Percentiles rank a stretch among this genome's conserved stretches.
These are phyloP conservation scores for Cyclopterus lumpus DNA, from an alignment of 2,797 vertebrate genomes.

Conservation along the genomic window DNA sequence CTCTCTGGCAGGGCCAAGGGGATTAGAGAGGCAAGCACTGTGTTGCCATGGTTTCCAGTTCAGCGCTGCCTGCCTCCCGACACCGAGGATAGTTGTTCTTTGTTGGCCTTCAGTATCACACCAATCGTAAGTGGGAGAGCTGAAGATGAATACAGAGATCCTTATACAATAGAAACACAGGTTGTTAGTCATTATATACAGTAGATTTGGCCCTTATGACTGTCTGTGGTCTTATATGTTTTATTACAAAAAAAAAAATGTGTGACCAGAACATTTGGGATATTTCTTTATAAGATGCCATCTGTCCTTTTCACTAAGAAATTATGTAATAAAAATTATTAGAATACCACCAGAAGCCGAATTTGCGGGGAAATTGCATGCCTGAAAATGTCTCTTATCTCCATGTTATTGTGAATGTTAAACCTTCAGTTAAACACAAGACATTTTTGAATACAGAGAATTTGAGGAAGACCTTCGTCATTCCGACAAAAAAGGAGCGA, in stretches of 20 bases:
- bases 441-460: neutral
- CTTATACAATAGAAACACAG: slow-evolving; percentile 50
- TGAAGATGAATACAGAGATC: slow-evolving; percentile 68
- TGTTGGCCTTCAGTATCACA: slow-evolving; percentile 76
- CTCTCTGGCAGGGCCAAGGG: slow-evolving; percentile 75
- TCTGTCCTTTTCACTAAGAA: slow-evolving; percentile 51
- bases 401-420: neutral
- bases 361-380: neutral
- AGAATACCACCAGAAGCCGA: neutral
- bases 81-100: slow-evolving; percentile 78
- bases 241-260: slow-evolving; percentile 19
- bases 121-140: slow-evolving; percentile 70
- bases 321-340: slow-evolving; percentile 24
- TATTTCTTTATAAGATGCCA: slow-evolving; percentile 49
- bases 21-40: slow-evolving; percentile 81
- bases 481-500: neutral
- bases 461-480: neutral
- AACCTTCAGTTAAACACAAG: neutral
- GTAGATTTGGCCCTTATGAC: slow-evolving; percentile 38
- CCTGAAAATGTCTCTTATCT: slow-evolving; percentile 4
- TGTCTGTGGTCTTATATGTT: slow-evolving; percentile 29
- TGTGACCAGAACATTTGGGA: slow-evolving; percentile 53
- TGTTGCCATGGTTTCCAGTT: slow-evolving; percentile 88
- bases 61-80: slow-evolving; percentile 77
- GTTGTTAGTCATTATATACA: slow-evolving; percentile 63